Evolutionary conservation across 2,797 vertebrate species (phyloP).

Genomic region (Dryobates pubescens): DNA sequence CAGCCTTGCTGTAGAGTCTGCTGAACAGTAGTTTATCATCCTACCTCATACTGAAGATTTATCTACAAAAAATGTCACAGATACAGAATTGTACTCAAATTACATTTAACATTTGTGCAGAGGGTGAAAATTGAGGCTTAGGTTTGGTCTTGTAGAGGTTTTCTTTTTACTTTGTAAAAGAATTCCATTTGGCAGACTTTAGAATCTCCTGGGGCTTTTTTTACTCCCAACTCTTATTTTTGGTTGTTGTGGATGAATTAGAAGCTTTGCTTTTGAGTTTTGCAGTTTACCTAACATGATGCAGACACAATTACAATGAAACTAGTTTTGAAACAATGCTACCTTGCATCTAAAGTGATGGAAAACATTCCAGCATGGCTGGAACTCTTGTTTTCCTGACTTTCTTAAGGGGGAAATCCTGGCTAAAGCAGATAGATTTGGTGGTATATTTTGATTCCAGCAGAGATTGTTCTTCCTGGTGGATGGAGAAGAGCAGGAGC

Average conservation of each 20-base stretch:
- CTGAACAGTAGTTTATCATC: no score
- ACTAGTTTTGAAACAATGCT: not conserved
- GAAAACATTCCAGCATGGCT: not conserved
- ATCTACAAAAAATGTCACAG: not conserved
- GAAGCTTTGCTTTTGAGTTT: not conserved
- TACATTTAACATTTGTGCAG: not conserved
- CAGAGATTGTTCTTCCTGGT: not conserved
- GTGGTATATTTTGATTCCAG: conserved; percentile 17
- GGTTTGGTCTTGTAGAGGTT: not conserved
- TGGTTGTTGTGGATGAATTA: not conserved
- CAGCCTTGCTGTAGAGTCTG: no score
- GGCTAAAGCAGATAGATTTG: not conserved
- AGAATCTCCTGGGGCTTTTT: not conserved
- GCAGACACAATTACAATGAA: not conserved
- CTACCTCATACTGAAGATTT: no score
- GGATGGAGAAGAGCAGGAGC: not conserved
- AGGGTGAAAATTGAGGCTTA: not conserved
- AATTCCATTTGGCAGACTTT: not conserved
- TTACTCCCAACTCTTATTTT: not conserved
- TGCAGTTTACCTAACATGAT: not conserved
- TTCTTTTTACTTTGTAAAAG: not conserved
- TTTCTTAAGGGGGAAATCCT: not conserved
- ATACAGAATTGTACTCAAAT: not conserved
- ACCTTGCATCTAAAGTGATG: not conserved
- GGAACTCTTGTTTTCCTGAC: not conserved